phyloP scores from a whole-genome alignment of 2,113 vertebrate species.

The Cyphomyrus plagiostoma region DNA sequence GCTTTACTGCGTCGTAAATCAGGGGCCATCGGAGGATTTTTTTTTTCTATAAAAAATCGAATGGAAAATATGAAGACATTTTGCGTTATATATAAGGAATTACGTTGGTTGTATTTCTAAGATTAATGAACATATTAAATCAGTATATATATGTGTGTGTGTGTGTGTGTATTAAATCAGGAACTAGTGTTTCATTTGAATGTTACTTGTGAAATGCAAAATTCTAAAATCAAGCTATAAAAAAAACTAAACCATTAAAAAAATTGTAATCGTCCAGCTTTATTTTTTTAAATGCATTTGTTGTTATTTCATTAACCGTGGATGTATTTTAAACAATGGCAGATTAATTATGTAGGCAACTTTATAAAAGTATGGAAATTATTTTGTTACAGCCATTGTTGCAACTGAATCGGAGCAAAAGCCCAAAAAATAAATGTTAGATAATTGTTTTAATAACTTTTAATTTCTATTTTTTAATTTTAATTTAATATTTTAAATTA shows the following conservation, averaged over 20 bases:
- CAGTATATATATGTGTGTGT: neutral
- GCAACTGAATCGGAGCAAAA: neutral
- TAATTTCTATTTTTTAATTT: neutral
- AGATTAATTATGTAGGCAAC: neutral
- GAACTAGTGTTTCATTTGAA: neutral
- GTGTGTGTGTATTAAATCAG: neutral
- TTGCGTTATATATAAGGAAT: neutral
- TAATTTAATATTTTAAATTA: neutral
- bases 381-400: neutral
- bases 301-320: neutral
- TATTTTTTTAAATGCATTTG: too few relatives aligned
- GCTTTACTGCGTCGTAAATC: neutral
- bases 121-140: neutral
- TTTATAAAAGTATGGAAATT: neutral
- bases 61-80: neutral
- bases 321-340: slow-evolving; percentile 8
- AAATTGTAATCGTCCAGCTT: neutral
- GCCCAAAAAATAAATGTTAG: neutral
- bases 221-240: neutral
- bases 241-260: neutral
- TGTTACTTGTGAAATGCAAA: neutral
- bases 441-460: neutral
- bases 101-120: neutral
- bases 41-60: neutral
- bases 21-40: neutral